phyloP scores from a whole-genome alignment of 2,888 invertebrate species.

The Dioctria rufipes region DNA sequence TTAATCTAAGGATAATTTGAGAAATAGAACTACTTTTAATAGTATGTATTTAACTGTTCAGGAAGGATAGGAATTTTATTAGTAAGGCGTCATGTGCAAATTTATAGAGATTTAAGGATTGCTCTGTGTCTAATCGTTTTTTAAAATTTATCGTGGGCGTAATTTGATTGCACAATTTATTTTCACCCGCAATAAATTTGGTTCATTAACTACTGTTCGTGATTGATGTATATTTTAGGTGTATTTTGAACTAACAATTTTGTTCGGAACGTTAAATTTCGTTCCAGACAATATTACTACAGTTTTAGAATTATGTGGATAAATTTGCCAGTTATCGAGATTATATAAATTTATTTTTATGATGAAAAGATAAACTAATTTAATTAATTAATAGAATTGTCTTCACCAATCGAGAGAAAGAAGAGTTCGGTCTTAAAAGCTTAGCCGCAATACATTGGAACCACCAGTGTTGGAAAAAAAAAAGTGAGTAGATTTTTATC shows the following conservation, averaged over 20 bases:
- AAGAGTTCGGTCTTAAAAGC: too few relatives aligned
- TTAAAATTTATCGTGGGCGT: constrained; percentile 27
- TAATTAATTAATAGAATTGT: too few relatives aligned
- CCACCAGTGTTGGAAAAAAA: too few relatives aligned
- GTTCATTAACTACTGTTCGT: background rate
- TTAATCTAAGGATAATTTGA: constrained; percentile 46
- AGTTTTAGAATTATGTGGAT: too few relatives aligned
- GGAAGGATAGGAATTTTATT: constrained; percentile 32
- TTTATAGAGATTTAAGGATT: constrained; percentile 39
- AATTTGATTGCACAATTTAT: constrained; percentile 16
- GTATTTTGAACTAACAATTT: constrained; percentile 14
- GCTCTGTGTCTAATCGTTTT: constrained; percentile 39
- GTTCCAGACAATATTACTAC: too few relatives aligned
- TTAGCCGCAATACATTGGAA: too few relatives aligned
- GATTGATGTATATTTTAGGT: background rate
- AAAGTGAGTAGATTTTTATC: too few relatives aligned
- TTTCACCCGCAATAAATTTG: constrained; percentile 23
- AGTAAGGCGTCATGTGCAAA: constrained; percentile 45
- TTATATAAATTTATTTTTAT: too few relatives aligned
- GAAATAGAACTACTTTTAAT: constrained; percentile 45
- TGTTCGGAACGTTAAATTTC: too few relatives aligned
- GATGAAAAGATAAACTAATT: too few relatives aligned
- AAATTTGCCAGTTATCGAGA: too few relatives aligned
- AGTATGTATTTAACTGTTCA: constrained; percentile 25
- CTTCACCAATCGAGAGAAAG: too few relatives aligned